Conservation (phyloP, 37 sponge, comb jelly and placozoan genomes). For the Beroe forskalii region DNA sequence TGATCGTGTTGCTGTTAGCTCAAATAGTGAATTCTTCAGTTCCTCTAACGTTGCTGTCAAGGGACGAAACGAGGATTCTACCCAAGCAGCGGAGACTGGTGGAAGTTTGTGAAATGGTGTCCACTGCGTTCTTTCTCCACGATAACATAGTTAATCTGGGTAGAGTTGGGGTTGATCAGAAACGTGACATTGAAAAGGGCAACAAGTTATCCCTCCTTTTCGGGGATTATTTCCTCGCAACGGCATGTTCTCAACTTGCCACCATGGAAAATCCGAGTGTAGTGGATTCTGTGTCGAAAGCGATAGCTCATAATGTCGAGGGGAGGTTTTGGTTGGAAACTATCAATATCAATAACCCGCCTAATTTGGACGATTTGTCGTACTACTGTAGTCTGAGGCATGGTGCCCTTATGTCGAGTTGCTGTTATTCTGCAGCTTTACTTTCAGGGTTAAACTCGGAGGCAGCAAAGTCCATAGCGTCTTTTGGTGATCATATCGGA, state of each 20-base stretch:
- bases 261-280: constrained; percentile 15
- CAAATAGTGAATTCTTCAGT: background rate
- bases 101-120: constrained; percentile 31
- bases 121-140: constrained; percentile 34
- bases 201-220: constrained; percentile 42
- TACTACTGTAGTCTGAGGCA: background rate
- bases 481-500: background rate
- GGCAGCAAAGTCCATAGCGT: background rate
- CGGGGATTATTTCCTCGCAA: constrained; percentile 50
- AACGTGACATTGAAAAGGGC: background rate
- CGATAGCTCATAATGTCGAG: constrained; percentile 38
- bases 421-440: constrained; percentile 4
- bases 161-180: background rate
- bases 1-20: background rate
- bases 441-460: background rate
- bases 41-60: background rate
- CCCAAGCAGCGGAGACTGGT: constrained; percentile 27
- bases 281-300: background rate
- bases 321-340: constrained; percentile 48
- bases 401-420: constrained; percentile 2
- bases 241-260: constrained; percentile 21
- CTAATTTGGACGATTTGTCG: background rate
- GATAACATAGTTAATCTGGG: background rate
- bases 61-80: constrained; percentile 10
- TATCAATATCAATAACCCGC: background rate